These are phyloP conservation scores for Metridium senile DNA, from an alignment of 92 coral and sea anemone species.

Conservation along the genomic window DNA sequence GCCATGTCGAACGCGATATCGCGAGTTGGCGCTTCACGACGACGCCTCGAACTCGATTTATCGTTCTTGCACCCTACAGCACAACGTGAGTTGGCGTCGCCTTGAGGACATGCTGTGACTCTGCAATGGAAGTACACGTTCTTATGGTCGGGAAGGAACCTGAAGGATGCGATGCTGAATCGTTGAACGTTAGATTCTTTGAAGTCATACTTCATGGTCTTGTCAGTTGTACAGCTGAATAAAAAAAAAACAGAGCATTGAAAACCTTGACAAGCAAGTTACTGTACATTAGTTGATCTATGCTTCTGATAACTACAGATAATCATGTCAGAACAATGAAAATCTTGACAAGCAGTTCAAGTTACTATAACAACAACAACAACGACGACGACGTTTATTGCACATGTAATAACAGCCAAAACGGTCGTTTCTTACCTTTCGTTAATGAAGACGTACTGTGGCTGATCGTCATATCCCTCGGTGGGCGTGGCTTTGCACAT, in stretches of 20 bases:
- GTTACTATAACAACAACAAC: no score
- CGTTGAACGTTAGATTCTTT: slow-evolving; percentile 56
- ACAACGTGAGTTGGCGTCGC: slow-evolving; percentile 55
- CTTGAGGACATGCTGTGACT: slow-evolving; percentile 64
- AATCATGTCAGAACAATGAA: no score
- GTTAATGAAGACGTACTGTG: slow-evolving; percentile 58
- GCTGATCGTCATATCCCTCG: slow-evolving; percentile 49
- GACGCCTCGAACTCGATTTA: slow-evolving; percentile 29
- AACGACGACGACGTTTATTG: no score
- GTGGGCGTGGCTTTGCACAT: slow-evolving; percentile 80
- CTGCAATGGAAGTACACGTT: slow-evolving; percentile 77
- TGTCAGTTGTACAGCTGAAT: slow-evolving; percentile 64
- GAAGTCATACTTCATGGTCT: slow-evolving; percentile 57
- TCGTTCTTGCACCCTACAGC: slow-evolving; percentile 50
- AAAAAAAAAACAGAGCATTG: background rate
- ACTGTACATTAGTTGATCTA: no score
- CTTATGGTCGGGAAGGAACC: slow-evolving; percentile 56
- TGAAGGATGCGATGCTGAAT: slow-evolving; percentile 76
- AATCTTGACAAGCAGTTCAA: no score
- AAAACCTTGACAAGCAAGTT: no score
- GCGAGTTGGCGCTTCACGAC: slow-evolving; percentile 25
- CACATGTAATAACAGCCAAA: no score
- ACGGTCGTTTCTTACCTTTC: slow-evolving; percentile 50
- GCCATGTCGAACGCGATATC: slow-evolving; percentile 15
- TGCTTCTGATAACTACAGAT: no score